phyloP scores from a whole-genome alignment of 2,888 invertebrate genomes.

The Drosophila mimetica region DNA sequence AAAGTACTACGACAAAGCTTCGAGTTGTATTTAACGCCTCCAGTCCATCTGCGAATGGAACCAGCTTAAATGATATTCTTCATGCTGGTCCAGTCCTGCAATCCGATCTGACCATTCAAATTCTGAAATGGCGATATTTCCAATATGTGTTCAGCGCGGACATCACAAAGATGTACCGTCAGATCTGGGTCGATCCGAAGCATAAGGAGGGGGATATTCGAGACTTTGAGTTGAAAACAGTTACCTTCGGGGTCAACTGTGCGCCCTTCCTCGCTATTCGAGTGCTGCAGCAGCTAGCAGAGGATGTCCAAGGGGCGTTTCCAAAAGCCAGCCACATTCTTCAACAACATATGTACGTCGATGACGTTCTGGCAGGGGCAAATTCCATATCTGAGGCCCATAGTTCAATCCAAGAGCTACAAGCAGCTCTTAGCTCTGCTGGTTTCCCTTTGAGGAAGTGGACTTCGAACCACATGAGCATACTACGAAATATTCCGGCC shows the following conservation, averaged over 20 bases:
- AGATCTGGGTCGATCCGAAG: background rate
- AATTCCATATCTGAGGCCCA: background rate
- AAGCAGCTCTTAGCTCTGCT: background rate
- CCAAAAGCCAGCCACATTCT: background rate
- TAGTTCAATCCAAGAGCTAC: too few relatives aligned
- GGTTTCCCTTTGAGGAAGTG: background rate
- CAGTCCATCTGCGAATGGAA: background rate
- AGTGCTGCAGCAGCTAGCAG: background rate
- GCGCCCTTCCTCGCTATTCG: background rate
- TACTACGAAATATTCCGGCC: too few relatives aligned
- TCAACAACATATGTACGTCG: background rate
- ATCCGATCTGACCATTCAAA: background rate
- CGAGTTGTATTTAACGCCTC: too few relatives aligned
- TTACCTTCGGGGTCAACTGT: background rate
- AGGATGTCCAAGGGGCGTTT: background rate
- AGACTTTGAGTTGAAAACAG: background rate
- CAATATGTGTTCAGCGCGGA: background rate
- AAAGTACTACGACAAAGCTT: too few relatives aligned
- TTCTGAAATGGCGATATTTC: background rate
- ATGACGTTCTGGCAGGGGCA: background rate
- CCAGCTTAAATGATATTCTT: background rate
- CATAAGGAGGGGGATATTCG: background rate
- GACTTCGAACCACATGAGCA: background rate
- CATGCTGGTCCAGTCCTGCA: constrained; percentile 1
- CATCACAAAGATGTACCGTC: background rate